Evolutionary conservation across 23 tunicate genomes (phyloP), one percentile per base, ranked within the genome.

Genomic region (Oikopleura dioica): DNA sequence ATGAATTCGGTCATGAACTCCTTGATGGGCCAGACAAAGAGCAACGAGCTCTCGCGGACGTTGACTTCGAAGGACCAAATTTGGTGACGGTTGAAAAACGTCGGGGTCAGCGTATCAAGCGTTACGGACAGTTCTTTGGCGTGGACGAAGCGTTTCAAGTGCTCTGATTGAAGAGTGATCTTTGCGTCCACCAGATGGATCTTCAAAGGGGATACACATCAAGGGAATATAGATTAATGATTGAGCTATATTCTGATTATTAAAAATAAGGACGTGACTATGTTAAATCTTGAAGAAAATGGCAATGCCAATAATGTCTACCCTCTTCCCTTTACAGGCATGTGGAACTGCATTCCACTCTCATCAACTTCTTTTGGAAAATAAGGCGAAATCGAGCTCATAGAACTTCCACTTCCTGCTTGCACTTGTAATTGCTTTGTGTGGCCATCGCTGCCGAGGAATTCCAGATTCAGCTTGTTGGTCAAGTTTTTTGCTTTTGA

Each of bases 1-100:
- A 86, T 78, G 0, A 91, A 38, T 68, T 85, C 84, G 29, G 82
- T 69, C 36, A 91, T 35, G 68, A 91, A 91, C 36, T 91, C 81
- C 37, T 85, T 85, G 76, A 82, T 87, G 0, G 81, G 82, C 75
- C 85, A 91, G 1, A 91, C 36, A 30, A 83, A 38, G 21, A 79
- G 69, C 28, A n/a, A 38, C 35, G 37, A 28, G 38, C 82, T 91
- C 80, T 85, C 85, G 0, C 84, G 69, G 35, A 80, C 80, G 30
- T 85, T 78, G 68, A 91, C 38, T 34, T 82, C 83, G 78, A 80
- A 80, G 4, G 37, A 58, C 87, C 88, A 91, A 4, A 76, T 36
- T 51, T 83, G 85, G 1, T 28, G 32, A 0, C 36, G 79, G 38
- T 91, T 91, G 92, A 89, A 91, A 21, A 35, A 34, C 63, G 69